These are phyloP conservation scores for Leptodirus hochenwartii DNA, from an alignment of 2,888 invertebrate genomes.

Conservation along the genomic window DNA sequence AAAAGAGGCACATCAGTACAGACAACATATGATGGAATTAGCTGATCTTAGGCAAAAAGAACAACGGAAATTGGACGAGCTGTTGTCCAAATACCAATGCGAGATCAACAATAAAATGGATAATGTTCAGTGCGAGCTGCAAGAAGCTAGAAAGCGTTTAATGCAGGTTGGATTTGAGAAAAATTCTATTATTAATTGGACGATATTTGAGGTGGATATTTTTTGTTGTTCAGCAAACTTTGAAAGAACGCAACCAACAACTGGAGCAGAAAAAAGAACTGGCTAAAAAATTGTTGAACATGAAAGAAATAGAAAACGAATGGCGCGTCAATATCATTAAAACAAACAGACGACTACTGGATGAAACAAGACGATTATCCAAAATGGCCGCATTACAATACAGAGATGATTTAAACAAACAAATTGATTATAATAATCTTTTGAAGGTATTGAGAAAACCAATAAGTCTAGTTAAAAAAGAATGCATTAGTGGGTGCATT, in stretches of 20 bases:
- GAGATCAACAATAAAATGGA: slow-evolving; percentile 20
- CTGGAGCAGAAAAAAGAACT: slow-evolving; percentile 18
- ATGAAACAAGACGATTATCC: slow-evolving; percentile 20
- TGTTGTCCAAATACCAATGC: slow-evolving; percentile 18
- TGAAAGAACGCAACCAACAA: slow-evolving; percentile 21
- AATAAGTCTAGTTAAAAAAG: not conserved
- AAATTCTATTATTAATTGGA: too few relatives aligned
- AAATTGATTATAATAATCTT: slow-evolving; percentile 24
- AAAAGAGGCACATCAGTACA: slow-evolving; percentile 21
- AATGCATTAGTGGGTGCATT: too few relatives aligned
- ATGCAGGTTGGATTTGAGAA: too few relatives aligned
- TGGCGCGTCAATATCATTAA: slow-evolving; percentile 19
- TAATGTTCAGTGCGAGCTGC: slow-evolving; percentile 20
- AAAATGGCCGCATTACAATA: slow-evolving; percentile 19
- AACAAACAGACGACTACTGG: slow-evolving; percentile 20
- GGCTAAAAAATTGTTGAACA: slow-evolving; percentile 16
- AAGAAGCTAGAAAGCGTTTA: slow-evolving; percentile 20
- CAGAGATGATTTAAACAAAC: slow-evolving; percentile 22
- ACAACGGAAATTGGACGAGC: slow-evolving; percentile 18
- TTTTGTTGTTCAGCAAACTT: too few relatives aligned
- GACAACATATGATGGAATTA: slow-evolving; percentile 20
- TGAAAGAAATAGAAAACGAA: slow-evolving; percentile 23
- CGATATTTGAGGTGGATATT: too few relatives aligned
- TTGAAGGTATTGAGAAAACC: slow-evolving; percentile 19
- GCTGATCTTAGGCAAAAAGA: slow-evolving; percentile 20